phyloP scores from a whole-genome alignment of 2,888 invertebrate species.

The Lasioglossum marginatum region DNA sequence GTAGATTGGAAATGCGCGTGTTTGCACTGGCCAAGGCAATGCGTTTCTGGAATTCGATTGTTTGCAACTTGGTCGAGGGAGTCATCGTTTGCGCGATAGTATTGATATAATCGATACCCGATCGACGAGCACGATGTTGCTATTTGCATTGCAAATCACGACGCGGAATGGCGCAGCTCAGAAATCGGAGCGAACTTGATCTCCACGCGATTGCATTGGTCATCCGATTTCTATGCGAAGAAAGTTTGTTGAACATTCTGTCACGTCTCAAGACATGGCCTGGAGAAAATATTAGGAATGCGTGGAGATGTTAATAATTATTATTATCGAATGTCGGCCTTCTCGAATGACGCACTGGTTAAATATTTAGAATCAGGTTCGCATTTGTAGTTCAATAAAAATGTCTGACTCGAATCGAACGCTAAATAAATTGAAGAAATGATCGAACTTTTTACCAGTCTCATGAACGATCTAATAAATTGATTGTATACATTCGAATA shows the following conservation, averaged over 20 bases:
- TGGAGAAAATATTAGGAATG: background rate
- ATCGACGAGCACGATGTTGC: background rate
- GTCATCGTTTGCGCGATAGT: background rate
- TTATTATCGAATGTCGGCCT: background rate
- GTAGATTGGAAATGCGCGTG: background rate
- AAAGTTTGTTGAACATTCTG: slow-evolving; percentile 29
- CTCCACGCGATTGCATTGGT: slow-evolving; percentile 33
- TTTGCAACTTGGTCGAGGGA: background rate
- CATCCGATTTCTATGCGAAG: slow-evolving; percentile 45
- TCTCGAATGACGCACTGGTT: background rate
- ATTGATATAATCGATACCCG: slow-evolving; percentile 21
- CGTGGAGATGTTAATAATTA: background rate
- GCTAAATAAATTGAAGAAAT: background rate
- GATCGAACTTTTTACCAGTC: background rate
- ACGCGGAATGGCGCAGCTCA: slow-evolving; percentile 9
- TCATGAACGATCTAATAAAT: background rate
- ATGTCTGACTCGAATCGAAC: background rate
- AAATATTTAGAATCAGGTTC: background rate
- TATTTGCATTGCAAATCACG: slow-evolving; percentile 47
- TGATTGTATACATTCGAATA: background rate
- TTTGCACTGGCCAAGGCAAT: background rate
- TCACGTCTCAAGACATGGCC: background rate
- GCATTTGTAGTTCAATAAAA: background rate
- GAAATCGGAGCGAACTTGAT: slow-evolving; percentile 42
- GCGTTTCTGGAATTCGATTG: background rate